Base-by-base conservation (phyloP, 2,888 invertebrate species). In the Chydorus sphaericus region DNA sequence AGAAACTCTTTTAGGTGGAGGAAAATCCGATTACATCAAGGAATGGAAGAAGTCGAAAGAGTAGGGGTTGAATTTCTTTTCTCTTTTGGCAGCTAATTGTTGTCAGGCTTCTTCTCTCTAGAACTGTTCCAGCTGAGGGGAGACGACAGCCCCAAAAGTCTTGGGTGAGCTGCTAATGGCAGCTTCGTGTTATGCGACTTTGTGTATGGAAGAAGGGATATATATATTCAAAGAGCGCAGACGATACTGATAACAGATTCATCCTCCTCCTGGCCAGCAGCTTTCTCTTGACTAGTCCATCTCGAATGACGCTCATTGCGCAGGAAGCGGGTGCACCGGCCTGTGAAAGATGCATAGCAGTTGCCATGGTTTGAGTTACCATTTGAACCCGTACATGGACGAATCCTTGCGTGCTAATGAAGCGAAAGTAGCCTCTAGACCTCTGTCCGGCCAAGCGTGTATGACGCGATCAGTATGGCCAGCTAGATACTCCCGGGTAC, bases 291-390 rank as follows among this genome's bases (percentile, higher is more conserved):
- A 18, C 20, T 20, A 23, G 26, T 14, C 14, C 44, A n/a, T 26
- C 44, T 44, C 44, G 28, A 28, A 28, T 44, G 44, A 16, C 44
- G 28, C 20, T n/a, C n/a, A n/a, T n/a, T n/a, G n/a, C n/a, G 26
- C 44, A 44, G 44, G 44, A 44, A 44, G 44, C n/a, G n/a, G n/a
- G n/a, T 26, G 44, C 44, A 44, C 23, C 44, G 28, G 44, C 44
- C 28, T 23, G 28, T 26, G 26, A 44, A 28, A 44, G n/a, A 44
- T 26, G 44, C 44, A 44, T 18, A 23, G 44, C 28, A 26, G 44
- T 44, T 44, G 44, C 44, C 44, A 44, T 44, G 44, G 44, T 44
- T 44, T 44, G 44, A 44, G 44, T 44, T 44, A 44, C 44, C 39
- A n/a, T 16, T 20, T 14, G 16, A 11, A 20, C 26, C 4, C 3